Percentiles rank a stretch among this genome's conserved stretches.
phyloP scores from a whole-genome alignment of 2,797 vertebrate species.

The Artibeus jamaicensis region DNA sequence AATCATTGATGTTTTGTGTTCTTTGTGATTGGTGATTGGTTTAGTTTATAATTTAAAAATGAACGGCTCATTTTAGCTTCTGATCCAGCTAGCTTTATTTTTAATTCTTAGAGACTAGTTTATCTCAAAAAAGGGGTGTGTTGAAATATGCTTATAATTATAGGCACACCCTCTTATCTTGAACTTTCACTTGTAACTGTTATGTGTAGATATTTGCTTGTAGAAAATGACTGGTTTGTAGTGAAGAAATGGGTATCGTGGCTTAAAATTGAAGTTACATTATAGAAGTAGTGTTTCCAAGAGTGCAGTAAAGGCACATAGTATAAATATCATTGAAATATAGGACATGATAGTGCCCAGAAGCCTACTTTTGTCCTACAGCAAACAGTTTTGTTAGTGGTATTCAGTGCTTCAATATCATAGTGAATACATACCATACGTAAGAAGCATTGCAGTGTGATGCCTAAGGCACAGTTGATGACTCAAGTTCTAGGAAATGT shows the following conservation, averaged over 20 bases:
- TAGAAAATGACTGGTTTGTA: constrained; percentile 35
- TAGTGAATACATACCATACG: neutral
- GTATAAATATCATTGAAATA: constrained; percentile 18
- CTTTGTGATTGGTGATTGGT: constrained; percentile 24
- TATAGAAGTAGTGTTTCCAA: constrained; percentile 14
- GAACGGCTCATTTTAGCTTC: neutral
- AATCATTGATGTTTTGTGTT: constrained; percentile 18
- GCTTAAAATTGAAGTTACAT: neutral
- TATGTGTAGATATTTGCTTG: constrained; percentile 6
- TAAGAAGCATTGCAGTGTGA: neutral
- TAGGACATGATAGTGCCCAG: neutral
- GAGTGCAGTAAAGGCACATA: neutral
- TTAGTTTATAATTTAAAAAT: constrained; percentile 25
- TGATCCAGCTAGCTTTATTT: constrained; percentile 17
- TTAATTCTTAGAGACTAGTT: constrained; percentile 41
- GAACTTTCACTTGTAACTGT: neutral
- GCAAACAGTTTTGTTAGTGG: neutral
- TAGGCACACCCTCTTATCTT: neutral
- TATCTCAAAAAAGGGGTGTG: constrained; percentile 9
- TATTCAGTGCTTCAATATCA: constrained; percentile 33
- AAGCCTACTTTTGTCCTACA: neutral
- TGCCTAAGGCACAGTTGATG: neutral
- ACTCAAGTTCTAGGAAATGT: constrained; percentile 29
- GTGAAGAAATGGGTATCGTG: neutral
- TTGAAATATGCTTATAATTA: constrained; percentile 38